Conservation (phyloP, 2,888 invertebrate genomes). For the Xylophagus ater region DNA sequence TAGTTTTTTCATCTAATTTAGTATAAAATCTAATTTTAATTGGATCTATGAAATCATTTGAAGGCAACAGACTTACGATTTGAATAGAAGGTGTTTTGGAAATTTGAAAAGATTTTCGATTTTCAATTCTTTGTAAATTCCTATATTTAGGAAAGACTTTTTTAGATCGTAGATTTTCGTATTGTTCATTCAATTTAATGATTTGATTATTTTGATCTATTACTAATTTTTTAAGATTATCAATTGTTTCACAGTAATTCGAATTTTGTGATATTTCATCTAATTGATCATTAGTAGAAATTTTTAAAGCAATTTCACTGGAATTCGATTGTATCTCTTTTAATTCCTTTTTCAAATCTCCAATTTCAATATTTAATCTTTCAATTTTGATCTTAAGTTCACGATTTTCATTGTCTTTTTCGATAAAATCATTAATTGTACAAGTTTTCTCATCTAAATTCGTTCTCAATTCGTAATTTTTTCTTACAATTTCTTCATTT, state of each 20-base stretch:
- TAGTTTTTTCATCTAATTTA: too few relatives aligned
- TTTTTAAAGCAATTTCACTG: neutral
- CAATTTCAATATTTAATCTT: neutral
- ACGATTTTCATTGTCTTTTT: neutral
- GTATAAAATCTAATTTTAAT: too few relatives aligned
- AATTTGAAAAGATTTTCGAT: too few relatives aligned
- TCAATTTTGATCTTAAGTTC: neutral
- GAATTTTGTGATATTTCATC: neutral
- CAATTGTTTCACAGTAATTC: neutral
- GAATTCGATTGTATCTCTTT: neutral
- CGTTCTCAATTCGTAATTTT: slow-evolving; percentile 3
- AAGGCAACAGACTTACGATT: too few relatives aligned
- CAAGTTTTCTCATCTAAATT: neutral
- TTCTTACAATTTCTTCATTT: slow-evolving; percentile 1
- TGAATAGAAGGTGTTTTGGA: too few relatives aligned
- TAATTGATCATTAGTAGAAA: neutral
- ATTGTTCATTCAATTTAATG: too few relatives aligned
- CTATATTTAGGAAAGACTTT: too few relatives aligned
- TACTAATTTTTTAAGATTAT: neutral
- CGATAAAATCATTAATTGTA: neutral
- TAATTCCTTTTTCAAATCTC: neutral
- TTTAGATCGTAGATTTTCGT: too few relatives aligned
- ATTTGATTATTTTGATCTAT: neutral
- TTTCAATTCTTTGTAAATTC: too few relatives aligned
- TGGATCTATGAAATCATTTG: too few relatives aligned